phyloP scores from a whole-genome alignment of 2,113 vertebrate genomes.

The Vireo altiloquus region DNA sequence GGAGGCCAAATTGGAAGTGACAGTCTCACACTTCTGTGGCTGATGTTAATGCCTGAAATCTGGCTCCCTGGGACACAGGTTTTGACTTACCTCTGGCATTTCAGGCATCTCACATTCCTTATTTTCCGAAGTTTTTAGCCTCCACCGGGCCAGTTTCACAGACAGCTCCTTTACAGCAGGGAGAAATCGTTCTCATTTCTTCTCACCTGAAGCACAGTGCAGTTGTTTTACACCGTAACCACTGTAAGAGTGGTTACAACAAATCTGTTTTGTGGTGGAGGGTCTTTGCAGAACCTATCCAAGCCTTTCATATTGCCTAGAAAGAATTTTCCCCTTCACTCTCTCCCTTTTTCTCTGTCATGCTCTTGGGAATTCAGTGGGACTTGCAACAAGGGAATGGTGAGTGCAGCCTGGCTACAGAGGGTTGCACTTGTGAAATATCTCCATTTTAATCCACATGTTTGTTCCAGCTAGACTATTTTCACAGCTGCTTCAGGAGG shows the following conservation, averaged over 20 bases:
- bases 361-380: background rate
- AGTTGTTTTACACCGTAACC: background rate
- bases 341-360: background rate
- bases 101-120: background rate
- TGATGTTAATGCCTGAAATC: background rate
- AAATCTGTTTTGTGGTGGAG: background rate
- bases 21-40: background rate
- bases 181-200: background rate
- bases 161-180: background rate
- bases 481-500: constrained; percentile 39
- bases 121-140: background rate
- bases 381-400: background rate
- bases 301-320: background rate
- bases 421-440: constrained; percentile 41
- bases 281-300: background rate
- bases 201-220: background rate
- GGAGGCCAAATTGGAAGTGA: background rate
- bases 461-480: constrained; percentile 56
- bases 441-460: constrained; percentile 9
- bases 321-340: background rate
- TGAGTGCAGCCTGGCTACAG: background rate
- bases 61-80: background rate
- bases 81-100: background rate
- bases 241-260: background rate
- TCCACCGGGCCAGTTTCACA: background rate